Base-by-base conservation (phyloP, 1,140 invertebrate species). In the Armadillidium nasatum region DNA sequence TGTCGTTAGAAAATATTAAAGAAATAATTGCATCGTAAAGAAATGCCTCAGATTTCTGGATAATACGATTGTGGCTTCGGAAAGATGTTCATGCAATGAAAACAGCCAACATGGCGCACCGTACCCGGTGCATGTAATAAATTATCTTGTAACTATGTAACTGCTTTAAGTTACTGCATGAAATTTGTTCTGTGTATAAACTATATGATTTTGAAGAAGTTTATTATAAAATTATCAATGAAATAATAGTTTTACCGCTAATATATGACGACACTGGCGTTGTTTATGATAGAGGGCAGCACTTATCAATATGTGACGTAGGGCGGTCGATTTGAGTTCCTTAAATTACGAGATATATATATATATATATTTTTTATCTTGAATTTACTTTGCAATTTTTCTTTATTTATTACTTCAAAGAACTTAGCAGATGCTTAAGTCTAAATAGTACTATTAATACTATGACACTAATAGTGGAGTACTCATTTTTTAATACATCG, bases 201-300 rank as follows among this genome's bases (percentile, higher is more conserved):
- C 22, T 15, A 67, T 67, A 72, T 60, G 77, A 74, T 69, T 66
- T 60, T 70, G 68, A 44, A 6, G n/a, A 46, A 46, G 50, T 74
- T 33, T 33, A n/a, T 46, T 54, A 11, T 21, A 22, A 66, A 22
- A 13, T 71, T 44, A 67, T 70, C 11, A 60, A 73, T 76, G 77
- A 78, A 78, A 72, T 44, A 22, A 66, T 69, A 78, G 44, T 78
- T 78, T 77, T 43, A 75, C 9, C 75, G 77, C 76, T 74, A 78
- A 80, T 74, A 76, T 78, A 77, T 76, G 67, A 80, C 69, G 74
- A 72, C 44, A 76, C 68, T 72, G 72, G 68, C 74, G 75, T 78
- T 78, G 79, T 80, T 80, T 80, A 80, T 80, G 79, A 75, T 80
- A 80, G 79, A 76, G 66, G 79, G 79, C 79, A 78, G 77, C 77